Conservation (phyloP, 2,888 invertebrate species). For the Timema cristinae region DNA sequence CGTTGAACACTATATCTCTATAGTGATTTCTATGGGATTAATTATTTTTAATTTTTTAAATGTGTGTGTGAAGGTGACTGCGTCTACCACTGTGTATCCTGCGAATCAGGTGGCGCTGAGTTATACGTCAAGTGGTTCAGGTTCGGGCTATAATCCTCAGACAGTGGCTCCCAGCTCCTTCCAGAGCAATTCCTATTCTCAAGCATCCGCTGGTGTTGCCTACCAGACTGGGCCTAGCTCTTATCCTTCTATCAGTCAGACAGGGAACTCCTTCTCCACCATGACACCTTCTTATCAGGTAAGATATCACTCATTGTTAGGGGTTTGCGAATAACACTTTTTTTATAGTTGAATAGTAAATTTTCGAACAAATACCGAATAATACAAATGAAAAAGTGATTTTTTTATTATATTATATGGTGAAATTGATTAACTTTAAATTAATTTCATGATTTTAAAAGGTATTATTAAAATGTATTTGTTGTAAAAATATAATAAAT, state of each 20-base stretch:
- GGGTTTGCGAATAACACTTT: no score
- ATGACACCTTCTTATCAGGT: constrained; percentile 23
- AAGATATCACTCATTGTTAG: background rate
- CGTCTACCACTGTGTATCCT: constrained; percentile 30
- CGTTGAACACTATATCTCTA: no score
- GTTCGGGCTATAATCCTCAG: constrained; percentile 29
- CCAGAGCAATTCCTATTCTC: constrained; percentile 31
- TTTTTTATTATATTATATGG: no score
- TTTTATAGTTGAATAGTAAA: no score
- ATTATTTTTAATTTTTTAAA: no score
- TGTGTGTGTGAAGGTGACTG: constrained; percentile 26
- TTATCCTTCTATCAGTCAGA: constrained; percentile 29
- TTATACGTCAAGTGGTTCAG: constrained; percentile 29
- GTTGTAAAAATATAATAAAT: no score
- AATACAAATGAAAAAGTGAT: no score
- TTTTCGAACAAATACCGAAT: no score
- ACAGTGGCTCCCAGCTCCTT: constrained; percentile 29
- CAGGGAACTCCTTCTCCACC: constrained; percentile 21
- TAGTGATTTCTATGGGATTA: no score
- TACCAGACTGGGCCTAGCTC: constrained; percentile 28
- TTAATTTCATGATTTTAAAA: no score
- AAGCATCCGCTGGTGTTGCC: constrained; percentile 24
- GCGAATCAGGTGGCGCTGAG: constrained; percentile 31
- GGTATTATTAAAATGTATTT: no score
- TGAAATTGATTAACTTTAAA: no score